Percentiles rank a stretch among this genome's conserved stretches.
These are phyloP conservation scores for Tilapia sparmanii DNA, from an alignment of 2,113 vertebrate genomes.

Conservation along the genomic window DNA sequence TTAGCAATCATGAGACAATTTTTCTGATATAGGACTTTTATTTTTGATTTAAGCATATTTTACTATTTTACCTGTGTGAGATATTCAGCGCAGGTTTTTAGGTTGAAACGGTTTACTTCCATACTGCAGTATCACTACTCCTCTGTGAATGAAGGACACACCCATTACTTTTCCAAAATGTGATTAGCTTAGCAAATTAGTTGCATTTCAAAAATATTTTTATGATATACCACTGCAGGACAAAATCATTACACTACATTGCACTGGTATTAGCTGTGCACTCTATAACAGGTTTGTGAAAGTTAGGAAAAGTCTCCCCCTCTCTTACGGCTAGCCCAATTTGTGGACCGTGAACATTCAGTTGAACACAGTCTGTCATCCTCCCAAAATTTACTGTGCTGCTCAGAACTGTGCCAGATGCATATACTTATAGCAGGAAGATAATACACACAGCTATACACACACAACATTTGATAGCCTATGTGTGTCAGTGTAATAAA, in stretches of 20 bases:
- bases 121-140: not conserved
- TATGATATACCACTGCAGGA: not conserved
- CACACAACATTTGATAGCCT: not conserved
- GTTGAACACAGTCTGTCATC: not conserved
- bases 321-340: not conserved
- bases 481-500: conserved; percentile 58
- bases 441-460: not conserved
- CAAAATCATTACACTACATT: not conserved
- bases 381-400: not conserved
- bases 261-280: not conserved
- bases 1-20: not conserved
- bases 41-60: not conserved
- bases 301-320: not conserved
- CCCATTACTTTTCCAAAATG: not conserved
- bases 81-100: not conserved
- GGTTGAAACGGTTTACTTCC: not conserved
- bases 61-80: not conserved
- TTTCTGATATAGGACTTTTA: not conserved
- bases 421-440: not conserved
- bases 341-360: not conserved
- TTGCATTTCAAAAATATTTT: not conserved
- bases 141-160: not conserved
- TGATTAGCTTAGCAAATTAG: not conserved
- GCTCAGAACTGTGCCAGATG: conserved; percentile 1
- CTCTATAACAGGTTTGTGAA: not conserved